Conservation (phyloP, 1,140 invertebrate genomes). For the Magallana gigas region DNA sequence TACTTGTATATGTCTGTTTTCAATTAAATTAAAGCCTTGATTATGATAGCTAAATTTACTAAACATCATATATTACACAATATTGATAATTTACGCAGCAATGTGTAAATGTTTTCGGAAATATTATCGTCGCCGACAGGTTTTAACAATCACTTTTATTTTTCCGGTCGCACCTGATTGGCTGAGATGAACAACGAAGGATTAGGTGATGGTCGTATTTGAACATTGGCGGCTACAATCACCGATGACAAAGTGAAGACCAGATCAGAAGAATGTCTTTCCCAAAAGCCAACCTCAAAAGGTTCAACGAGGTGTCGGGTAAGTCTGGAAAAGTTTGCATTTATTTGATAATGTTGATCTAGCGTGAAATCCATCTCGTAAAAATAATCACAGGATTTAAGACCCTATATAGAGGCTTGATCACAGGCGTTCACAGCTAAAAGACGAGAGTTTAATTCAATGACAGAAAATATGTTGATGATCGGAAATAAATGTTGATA, state of each 20-base stretch:
- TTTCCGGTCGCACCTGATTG: constrained; percentile 28
- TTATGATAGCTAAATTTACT: no score
- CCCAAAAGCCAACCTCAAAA: constrained; percentile 57
- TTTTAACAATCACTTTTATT: not conserved
- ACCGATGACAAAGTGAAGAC: not conserved
- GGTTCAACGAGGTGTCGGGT: constrained; percentile 59
- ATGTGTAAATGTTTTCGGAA: not conserved
- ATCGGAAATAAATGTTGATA: not conserved
- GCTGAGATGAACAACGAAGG: not conserved
- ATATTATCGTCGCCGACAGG: not conserved
- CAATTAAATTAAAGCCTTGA: no score
- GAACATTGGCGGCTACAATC: constrained; percentile 25
- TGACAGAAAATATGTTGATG: not conserved
- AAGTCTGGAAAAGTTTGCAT: constrained; percentile 9
- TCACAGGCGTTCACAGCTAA: not conserved
- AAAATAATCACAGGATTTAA: not conserved
- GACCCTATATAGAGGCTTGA: not conserved
- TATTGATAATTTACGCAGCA: no score
- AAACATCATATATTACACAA: no score
- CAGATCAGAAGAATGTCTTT: constrained; percentile 53
- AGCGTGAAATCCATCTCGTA: no score
- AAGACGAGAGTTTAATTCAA: not conserved
- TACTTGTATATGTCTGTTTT: not conserved
- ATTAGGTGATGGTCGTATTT: not conserved
- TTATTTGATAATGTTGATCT: not conserved